Base-by-base conservation (phyloP, 2,113 vertebrate species). In the Ctenomys sociabilis region DNA sequence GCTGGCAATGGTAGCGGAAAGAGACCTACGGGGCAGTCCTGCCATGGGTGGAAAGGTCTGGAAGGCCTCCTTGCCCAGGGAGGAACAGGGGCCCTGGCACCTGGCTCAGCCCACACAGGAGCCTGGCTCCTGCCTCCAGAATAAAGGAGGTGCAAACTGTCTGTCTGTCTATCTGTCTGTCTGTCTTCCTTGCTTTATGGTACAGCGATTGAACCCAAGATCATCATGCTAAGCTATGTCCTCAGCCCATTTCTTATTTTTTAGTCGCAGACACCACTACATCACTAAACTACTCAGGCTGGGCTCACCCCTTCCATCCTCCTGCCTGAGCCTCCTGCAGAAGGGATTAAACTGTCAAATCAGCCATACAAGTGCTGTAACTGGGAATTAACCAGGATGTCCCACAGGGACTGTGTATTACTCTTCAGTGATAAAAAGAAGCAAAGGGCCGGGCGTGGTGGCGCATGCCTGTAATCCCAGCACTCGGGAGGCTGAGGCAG, bases 1-100 rank as follows among this genome's bases (percentile, higher is more conserved):
- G 98, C 99, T 99, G 99, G 98, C 99, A 99, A 98, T 99, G 99
- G 98, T 99, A 99, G 96, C 99, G 99, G 99, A 99, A 99, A 59
- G 99, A 99, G 10, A 99, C 99, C 99, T 99, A 98, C 5, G 0
- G 77, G 92, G 95, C 0, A n/a, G 95, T 3, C 94, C 9, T 17
- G 45, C 64, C 0, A n/a, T 80, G 61, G 68, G 84, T 35, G 4
- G 37, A 63, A 30, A n/a, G 45, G 64, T 54, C 78, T 24, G 7
- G 19, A 24, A 43, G 66, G 63, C 64, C 14, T 45, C 81, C 24
- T 28, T 1, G 91, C 64, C 63, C 37, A 5, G 3, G 64, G 52
- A 84, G 78, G 57, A 40, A 75, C 22, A 13, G 3, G 24, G 64
- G 8, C 78, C 64, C n/a, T 3, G 73, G 54, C 45, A 66, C 81